A percentile compares a stretch with the other conserved stretches of the same genome.
These are phyloP conservation scores for Macropodus opercularis DNA, from an alignment of 2,797 vertebrate species.

Conservation along the genomic window DNA sequence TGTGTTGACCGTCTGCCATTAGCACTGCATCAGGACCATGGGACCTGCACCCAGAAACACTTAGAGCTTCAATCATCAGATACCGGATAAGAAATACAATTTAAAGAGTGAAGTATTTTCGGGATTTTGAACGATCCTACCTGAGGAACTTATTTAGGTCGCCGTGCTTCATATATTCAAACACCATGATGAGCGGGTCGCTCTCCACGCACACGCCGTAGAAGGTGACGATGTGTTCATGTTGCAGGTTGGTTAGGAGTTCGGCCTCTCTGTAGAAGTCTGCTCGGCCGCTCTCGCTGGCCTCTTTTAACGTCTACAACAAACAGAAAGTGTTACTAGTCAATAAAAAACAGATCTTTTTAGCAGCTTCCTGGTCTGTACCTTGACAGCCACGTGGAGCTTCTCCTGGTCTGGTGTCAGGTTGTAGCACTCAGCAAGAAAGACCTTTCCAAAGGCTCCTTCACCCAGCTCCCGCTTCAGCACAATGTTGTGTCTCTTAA, in stretches of 20 bases:
- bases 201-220: slow-evolving; percentile 97
- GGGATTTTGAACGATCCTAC: slow-evolving; percentile 65
- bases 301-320: slow-evolving; percentile 93
- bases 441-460: slow-evolving; percentile 98
- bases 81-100: background rate
- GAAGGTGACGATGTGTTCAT: slow-evolving; percentile 98
- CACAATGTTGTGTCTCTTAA: slow-evolving; percentile 97
- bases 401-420: slow-evolving; percentile 94
- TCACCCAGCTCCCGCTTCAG: slow-evolving; percentile 97
- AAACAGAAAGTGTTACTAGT: slow-evolving; percentile 14
- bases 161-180: slow-evolving; percentile 98
- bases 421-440: slow-evolving; percentile 97
- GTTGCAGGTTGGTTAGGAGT: slow-evolving; percentile 96
- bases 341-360: slow-evolving; percentile 12
- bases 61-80: background rate
- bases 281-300: slow-evolving; percentile 94
- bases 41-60: slow-evolving; percentile 80
- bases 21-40: slow-evolving; percentile 96
- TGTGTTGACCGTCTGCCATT: slow-evolving; percentile 93
- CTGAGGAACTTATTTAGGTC: slow-evolving; percentile 99
- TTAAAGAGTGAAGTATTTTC: too few relatives aligned
- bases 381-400: slow-evolving; percentile 98
- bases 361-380: slow-evolving; percentile 57
- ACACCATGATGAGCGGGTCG: slow-evolving; percentile 99
- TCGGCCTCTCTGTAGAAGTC: slow-evolving; percentile 98